Percentiles rank a stretch among this genome's conserved stretches.
Conservation (phyloP, 2,888 invertebrate species). For the Rugalucina vietnamica region DNA sequence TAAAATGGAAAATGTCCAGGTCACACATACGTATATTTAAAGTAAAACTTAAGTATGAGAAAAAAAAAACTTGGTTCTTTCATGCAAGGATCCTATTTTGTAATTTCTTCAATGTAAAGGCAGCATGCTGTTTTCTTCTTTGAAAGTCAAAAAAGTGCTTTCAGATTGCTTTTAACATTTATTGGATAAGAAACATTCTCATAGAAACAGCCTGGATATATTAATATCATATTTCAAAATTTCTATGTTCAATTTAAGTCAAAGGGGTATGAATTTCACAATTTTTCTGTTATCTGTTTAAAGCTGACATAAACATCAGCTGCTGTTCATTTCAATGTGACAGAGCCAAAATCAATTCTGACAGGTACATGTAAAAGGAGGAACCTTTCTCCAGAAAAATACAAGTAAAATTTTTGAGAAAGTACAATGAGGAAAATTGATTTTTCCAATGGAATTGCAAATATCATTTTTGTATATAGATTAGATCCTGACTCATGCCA, state of each 20-base stretch:
- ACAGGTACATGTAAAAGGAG: background rate
- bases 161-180: background rate
- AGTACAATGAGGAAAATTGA: too few relatives aligned
- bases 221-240: slow-evolving; percentile 3
- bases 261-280: background rate
- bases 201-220: background rate
- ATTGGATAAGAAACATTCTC: background rate
- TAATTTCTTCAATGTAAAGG: too few relatives aligned
- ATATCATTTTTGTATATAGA: too few relatives aligned
- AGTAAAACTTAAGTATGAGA: too few relatives aligned
- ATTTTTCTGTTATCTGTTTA: background rate
- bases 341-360: background rate
- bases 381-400: background rate
- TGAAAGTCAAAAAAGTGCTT: background rate
- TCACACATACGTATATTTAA: too few relatives aligned
- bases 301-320: background rate
- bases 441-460: too few relatives aligned
- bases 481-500: too few relatives aligned
- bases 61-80: too few relatives aligned
- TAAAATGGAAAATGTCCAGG: too few relatives aligned
- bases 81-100: too few relatives aligned
- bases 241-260: background rate
- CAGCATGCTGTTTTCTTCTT: background rate
- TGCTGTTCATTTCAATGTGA: background rate
- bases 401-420: too few relatives aligned